Evolutionary conservation across 1,140 invertebrate genomes (phyloP).

Genomic region (Cydia fagiglandana): DNA sequence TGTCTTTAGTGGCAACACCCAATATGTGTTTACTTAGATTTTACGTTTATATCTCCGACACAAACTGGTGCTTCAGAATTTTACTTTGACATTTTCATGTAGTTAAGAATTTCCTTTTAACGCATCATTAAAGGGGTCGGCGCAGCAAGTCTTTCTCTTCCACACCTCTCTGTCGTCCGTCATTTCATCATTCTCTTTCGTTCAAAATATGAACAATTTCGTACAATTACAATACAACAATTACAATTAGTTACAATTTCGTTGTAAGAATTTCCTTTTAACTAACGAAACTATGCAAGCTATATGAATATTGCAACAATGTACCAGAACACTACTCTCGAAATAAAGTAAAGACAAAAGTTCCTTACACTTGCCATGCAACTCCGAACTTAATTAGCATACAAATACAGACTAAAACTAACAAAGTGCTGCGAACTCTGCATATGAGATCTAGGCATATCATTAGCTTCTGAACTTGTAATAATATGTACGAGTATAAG

Average conservation of each 20-base stretch:
- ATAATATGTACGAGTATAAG: not conserved
- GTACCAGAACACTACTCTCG: not conserved
- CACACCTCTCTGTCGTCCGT: no score
- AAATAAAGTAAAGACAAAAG: constrained; percentile 1
- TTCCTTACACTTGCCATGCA: not conserved
- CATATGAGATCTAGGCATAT: not conserved
- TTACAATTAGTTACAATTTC: no score
- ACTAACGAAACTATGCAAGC: not conserved
- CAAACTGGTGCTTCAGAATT: no score
- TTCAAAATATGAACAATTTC: no score
- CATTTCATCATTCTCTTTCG: no score
- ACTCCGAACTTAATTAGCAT: constrained; percentile 5
- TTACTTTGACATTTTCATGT: no score
- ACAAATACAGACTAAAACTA: constrained; percentile 6
- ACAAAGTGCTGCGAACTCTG: not conserved
- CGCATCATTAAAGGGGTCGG: no score
- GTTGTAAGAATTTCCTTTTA: not conserved
- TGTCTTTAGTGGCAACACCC: no score
- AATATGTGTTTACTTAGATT: no score
- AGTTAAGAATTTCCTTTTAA: not conserved
- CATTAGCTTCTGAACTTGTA: not conserved
- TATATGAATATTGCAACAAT: not conserved
- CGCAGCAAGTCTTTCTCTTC: no score
- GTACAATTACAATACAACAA: no score
- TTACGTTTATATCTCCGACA: no score